Evolutionary conservation across 2,797 vertebrate species (phyloP).

Genomic region (Melanogrammus aeglefinus): DNA sequence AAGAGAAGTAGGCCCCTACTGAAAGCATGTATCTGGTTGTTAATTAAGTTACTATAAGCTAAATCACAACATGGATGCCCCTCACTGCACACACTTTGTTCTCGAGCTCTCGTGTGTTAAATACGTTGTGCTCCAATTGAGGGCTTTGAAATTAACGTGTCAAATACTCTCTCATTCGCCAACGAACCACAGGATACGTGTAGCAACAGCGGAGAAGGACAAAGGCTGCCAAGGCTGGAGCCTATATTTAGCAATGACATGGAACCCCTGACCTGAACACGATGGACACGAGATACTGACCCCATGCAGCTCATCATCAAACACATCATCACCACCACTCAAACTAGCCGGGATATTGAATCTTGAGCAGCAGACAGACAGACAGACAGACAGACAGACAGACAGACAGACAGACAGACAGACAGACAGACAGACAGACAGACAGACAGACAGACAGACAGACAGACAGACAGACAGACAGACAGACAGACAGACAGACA

Average conservation of each 20-base stretch:
- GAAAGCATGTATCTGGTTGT: too few species aligned
- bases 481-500: neutral
- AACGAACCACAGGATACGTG: neutral
- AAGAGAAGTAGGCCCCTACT: too few species aligned
- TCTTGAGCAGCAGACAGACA: neutral
- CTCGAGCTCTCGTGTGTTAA: conserved; percentile 3
- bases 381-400: neutral
- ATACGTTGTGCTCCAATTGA: conserved; percentile 7
- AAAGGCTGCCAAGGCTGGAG: neutral
- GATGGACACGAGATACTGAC: neutral
- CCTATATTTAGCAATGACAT: neutral
- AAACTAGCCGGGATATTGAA: neutral
- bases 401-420: too few species aligned
- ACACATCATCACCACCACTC: neutral
- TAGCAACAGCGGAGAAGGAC: neutral
- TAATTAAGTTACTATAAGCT: conserved; percentile 3
- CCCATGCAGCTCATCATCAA: neutral
- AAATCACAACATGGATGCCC: conserved; percentile 57
- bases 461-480: neutral
- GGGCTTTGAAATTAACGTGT: conserved; percentile 30
- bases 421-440: neutral
- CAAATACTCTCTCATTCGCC: conserved; percentile 12
- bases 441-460: neutral
- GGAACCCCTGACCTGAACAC: neutral
- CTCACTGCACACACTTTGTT: neutral